Conservation (phyloP, 1,140 invertebrate species). For the Pseudobourletiella spinata region DNA sequence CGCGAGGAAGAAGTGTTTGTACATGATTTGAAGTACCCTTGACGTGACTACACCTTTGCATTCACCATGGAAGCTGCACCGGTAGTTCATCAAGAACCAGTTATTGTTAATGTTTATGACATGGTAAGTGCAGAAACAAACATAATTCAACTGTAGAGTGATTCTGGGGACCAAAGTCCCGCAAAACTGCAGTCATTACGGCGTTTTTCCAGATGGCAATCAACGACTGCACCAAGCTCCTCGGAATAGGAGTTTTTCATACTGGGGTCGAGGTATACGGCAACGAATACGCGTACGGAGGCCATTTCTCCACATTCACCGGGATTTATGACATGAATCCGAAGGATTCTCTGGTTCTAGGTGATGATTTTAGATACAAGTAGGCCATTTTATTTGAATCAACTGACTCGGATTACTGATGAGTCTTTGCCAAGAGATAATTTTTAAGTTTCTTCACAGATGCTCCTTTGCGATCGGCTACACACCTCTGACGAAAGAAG, state of each 20-base stretch:
- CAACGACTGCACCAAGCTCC: not conserved
- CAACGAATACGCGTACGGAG: not conserved
- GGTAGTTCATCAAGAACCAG: no score
- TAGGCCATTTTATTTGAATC: not conserved
- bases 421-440: not conserved
- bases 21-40: no score
- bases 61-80: no score
- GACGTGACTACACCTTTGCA: no score
- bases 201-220: not conserved
- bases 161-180: not conserved
- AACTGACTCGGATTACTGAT: not conserved
- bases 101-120: not conserved
- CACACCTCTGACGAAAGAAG: not conserved
- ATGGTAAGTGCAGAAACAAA: not conserved
- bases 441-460: not conserved
- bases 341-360: not conserved
- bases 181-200: not conserved
- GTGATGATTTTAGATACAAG: not conserved
- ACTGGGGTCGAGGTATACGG: not conserved
- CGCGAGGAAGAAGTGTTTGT: no score
- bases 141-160: not conserved
- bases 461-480: not conserved
- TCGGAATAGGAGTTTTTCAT: not conserved
- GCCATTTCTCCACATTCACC: not conserved
- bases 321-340: constrained; percentile 1